Evolutionary conservation across 2,888 invertebrate species (phyloP).

Genomic region (Acanthoscelides obtectus): DNA sequence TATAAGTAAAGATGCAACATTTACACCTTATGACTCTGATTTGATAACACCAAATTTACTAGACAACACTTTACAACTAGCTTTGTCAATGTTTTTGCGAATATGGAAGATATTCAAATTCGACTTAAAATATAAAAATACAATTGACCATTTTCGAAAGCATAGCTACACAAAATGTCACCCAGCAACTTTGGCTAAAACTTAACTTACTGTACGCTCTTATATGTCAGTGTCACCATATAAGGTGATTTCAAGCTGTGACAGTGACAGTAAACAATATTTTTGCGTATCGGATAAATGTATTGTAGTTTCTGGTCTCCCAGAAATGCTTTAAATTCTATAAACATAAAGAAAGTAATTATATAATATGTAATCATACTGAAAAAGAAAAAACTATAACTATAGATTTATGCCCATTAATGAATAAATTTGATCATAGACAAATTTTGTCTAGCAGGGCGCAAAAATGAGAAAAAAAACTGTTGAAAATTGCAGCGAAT

Average conservation of each 20-base stretch:
- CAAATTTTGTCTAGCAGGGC: not conserved
- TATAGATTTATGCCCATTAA: slow-evolving; percentile 38
- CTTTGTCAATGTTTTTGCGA: not conserved
- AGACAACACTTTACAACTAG: not conserved
- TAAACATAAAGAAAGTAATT: slow-evolving; percentile 36
- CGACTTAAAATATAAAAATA: not conserved
- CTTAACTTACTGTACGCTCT: not conserved
- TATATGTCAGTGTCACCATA: not conserved
- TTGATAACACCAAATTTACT: slow-evolving; percentile 19
- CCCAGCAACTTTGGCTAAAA: not conserved
- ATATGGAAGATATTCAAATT: not conserved
- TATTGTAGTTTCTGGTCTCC: slow-evolving; percentile 23
- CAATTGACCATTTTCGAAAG: not conserved
- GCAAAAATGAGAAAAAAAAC: not conserved
- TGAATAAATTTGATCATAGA: slow-evolving; percentile 32
- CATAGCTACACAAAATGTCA: not conserved
- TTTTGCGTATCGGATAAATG: not conserved
- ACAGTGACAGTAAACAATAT: not conserved
- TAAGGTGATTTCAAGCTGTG: not conserved
- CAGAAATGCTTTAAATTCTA: slow-evolving; percentile 34
- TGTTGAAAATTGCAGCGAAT: not conserved
- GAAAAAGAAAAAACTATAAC: slow-evolving; percentile 35
- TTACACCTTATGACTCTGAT: slow-evolving; percentile 39
- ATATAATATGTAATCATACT: slow-evolving; percentile 28
- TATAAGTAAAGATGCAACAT: slow-evolving; percentile 27